phyloP scores from a whole-genome alignment of 2,797 vertebrate genomes.

The Eospalax fontanierii region DNA sequence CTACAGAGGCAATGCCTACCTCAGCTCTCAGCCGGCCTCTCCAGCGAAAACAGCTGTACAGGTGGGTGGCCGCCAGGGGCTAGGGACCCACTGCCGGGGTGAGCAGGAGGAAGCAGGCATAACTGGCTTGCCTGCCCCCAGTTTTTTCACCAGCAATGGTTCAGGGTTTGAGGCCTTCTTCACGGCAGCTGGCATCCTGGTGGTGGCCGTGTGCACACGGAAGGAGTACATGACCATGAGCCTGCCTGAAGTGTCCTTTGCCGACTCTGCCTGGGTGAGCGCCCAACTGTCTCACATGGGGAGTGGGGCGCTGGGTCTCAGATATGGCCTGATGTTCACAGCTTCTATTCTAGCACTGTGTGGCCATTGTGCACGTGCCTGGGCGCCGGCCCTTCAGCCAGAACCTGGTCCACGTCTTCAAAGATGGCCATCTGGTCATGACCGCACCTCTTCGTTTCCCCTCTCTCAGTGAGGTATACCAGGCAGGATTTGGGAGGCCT shows the following conservation, averaged over 20 bases:
- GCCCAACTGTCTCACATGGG: fast-evolving
- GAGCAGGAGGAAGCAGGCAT: not conserved
- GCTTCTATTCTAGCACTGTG: slow-evolving; percentile 92
- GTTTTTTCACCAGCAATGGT: slow-evolving; percentile 96
- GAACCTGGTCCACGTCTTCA: slow-evolving; percentile 95
- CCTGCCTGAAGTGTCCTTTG: slow-evolving; percentile 92
- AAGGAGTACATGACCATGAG: slow-evolving; percentile 98
- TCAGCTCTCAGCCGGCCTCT: not conserved
- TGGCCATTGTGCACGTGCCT: slow-evolving; percentile 94
- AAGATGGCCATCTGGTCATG: slow-evolving; percentile 93
- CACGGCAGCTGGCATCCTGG: slow-evolving; percentile 94
- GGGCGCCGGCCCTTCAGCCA: slow-evolving; percentile 97
- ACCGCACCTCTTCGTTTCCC: slow-evolving; percentile 95
- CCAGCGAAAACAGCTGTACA: slow-evolving; percentile 96
- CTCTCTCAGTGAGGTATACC: slow-evolving; percentile 94
- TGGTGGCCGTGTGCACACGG: slow-evolving; percentile 98
- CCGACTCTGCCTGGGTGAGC: slow-evolving; percentile 95
- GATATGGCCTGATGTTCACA: fast-evolving
- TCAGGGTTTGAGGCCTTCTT: slow-evolving; percentile 98
- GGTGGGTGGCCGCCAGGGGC: slow-evolving; percentile 87
- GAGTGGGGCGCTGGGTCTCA: not conserved
- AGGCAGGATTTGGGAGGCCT: not conserved
- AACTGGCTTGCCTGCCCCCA: slow-evolving; percentile 79
- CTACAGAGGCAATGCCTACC: slow-evolving; percentile 79
- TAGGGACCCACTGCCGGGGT: not conserved